Base-by-base conservation (phyloP, 2,113 vertebrate genomes). In the Pyxicephalus adspersus region DNA sequence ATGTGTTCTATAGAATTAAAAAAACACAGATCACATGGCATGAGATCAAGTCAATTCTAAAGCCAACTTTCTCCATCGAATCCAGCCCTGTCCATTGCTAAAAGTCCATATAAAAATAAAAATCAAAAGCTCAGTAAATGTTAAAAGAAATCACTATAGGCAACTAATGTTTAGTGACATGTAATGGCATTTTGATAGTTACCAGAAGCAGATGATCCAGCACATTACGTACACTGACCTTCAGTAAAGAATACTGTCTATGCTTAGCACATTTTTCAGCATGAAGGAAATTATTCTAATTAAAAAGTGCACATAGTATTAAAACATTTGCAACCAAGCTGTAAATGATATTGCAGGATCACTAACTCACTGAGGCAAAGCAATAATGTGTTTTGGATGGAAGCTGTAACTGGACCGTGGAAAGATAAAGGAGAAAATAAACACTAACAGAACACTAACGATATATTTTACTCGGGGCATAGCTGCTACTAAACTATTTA, bases 281-380 rank as follows among this genome's bases (percentile, higher is more conserved):
- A 77, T 26, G 26, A 54, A 63, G 61, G 5, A 65, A 55, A 55
- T 66, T 25, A n/a, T 17, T 76, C 22, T 34, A 63, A 76, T 76
- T 76, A 64, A 76, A 67, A 66, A 31, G 51, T 77, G 50, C 50
- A 66, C 51, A 51, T 45, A 31, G 38, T 54, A 55, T 66, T 66
- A 65, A 65, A 50, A 77, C 64, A 77, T 22, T 66, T 77, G 61
- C 61, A 77, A 66, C 51, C 76, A 77, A 77, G 63, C 76, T 77
- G 20, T 54, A 77, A 77, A 55, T 66, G 13, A 77, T 66, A 66
- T 66, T 22, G 29, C 63, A 22, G 23, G 11, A 31, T 66, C 19
- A 28, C 61, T 31, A 54, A 55, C 20, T 22, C 61, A 31, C 28
- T 65, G n/a, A 51, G 16, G 74, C 60, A 76, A 51, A 60, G 23